These are phyloP conservation scores for Agrilus biguttatus DNA, from an alignment of 2,888 invertebrate genomes.

Conservation along the genomic window DNA sequence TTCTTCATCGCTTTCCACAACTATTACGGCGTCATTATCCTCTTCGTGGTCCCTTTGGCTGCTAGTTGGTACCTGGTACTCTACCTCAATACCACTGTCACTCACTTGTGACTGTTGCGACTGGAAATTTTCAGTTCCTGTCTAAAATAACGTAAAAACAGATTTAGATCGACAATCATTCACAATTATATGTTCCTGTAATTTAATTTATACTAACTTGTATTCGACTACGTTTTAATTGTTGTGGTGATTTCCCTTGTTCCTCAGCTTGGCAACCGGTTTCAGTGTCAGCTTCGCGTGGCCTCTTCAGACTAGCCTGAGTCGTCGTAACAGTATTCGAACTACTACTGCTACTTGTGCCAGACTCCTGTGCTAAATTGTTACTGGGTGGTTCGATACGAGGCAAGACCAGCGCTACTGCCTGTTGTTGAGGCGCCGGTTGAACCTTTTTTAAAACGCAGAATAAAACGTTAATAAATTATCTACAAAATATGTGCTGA, in stretches of 20 bases:
- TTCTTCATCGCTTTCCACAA: conserved; percentile 68
- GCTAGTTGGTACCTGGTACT: conserved; percentile 74
- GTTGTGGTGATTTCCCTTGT: conserved; percentile 26
- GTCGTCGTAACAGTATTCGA: conserved; percentile 55
- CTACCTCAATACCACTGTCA: conserved; percentile 51
- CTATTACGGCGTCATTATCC: conserved; percentile 48
- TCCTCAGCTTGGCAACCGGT: conserved; percentile 33
- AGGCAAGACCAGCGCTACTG: conserved; percentile 56
- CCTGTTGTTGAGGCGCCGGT: conserved; percentile 38
- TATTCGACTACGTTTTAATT: conserved; percentile 38
- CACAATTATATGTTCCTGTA: not conserved
- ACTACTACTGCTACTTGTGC: conserved; percentile 34
- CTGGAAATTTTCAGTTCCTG: conserved; percentile 11
- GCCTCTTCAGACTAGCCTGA: conserved; percentile 46
- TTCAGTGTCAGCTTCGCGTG: conserved; percentile 41
- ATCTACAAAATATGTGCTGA: not conserved
- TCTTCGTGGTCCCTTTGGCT: conserved; percentile 78
- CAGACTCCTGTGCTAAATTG: conserved; percentile 24
- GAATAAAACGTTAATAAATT: not conserved
- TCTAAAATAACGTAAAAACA: conserved; percentile 4
- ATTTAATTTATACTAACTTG: conserved; percentile 27
- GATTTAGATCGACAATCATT: not conserved
- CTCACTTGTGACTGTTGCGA: conserved; percentile 19
- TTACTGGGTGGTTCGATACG: conserved; percentile 50
- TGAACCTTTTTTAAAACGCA: conserved; percentile 6